These are phyloP conservation scores for Perizoma flavofasciatum DNA, from an alignment of 2,888 invertebrate species.

Conservation along the genomic window DNA sequence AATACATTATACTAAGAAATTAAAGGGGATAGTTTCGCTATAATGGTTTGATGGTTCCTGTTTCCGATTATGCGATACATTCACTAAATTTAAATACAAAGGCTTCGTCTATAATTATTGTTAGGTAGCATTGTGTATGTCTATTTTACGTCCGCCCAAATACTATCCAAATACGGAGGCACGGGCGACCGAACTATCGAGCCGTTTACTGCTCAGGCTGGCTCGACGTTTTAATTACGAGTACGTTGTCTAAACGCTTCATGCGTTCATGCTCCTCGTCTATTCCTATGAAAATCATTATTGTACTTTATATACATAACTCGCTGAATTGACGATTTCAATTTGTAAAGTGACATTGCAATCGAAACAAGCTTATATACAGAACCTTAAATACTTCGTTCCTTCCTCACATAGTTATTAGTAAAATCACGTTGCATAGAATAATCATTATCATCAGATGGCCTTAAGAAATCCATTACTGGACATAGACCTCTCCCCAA, in stretches of 20 bases:
- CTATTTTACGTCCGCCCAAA: slow-evolving; percentile 46
- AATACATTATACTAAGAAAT: background rate
- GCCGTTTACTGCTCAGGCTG: background rate
- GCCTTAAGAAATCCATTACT: too few species aligned
- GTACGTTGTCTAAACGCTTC: slow-evolving; percentile 9
- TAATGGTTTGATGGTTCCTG: slow-evolving; percentile 63
- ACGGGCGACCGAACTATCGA: background rate
- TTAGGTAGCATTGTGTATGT: slow-evolving; percentile 51
- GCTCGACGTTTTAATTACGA: slow-evolving; percentile 6
- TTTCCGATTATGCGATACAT: slow-evolving; percentile 61
- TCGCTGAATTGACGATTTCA: background rate
- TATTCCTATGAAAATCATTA: slow-evolving; percentile 4
- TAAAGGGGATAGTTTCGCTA: slow-evolving; percentile 43
- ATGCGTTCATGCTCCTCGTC: slow-evolving; percentile 4
- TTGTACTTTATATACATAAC: background rate
- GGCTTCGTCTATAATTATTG: slow-evolving; percentile 47
- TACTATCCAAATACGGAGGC: slow-evolving; percentile 8
- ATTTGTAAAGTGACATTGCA: too few species aligned
- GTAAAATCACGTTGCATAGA: too few species aligned
- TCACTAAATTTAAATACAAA: slow-evolving; percentile 73
- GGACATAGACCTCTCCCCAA: too few species aligned
- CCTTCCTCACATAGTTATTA: too few species aligned
- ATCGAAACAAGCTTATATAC: too few species aligned
- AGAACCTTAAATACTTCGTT: too few species aligned
- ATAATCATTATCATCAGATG: too few species aligned